Evolutionary conservation across 2,113 vertebrate species (phyloP).

Genomic region (Acinonyx jubatus): DNA sequence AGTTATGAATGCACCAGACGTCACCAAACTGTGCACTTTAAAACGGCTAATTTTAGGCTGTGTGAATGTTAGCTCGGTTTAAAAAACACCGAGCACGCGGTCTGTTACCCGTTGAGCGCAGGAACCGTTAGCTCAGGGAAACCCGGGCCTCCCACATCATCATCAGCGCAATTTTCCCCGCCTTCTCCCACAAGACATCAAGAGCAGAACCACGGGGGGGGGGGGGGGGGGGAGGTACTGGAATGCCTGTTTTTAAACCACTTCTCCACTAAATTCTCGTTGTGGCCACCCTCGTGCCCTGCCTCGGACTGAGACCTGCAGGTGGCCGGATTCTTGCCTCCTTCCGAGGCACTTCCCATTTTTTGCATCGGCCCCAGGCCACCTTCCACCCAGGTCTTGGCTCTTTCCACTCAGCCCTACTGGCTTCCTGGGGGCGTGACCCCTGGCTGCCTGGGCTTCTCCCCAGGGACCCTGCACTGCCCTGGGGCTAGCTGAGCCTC

Average conservation of each 20-base stretch:
- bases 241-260: neutral
- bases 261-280: neutral
- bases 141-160: rapidly evolving
- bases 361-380: too few relatives aligned
- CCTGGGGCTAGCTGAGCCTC: rapidly evolving
- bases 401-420: neutral
- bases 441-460: neutral
- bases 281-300: rapidly evolving
- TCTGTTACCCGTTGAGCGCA: neutral
- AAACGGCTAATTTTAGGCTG: neutral
- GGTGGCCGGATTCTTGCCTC: rapidly evolving
- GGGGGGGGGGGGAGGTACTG: neutral
- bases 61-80: neutral
- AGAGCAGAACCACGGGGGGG: neutral
- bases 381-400: rapidly evolving
- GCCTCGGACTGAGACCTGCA: rapidly evolving
- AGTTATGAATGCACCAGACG: neutral
- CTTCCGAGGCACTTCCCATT: neutral
- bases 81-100: neutral
- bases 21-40: too few relatives aligned
- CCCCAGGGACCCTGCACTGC: rapidly evolving
- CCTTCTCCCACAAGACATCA: too few relatives aligned
- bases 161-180: neutral
- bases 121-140: neutral
- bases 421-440: neutral